Evolutionary conservation across 2,888 invertebrate genomes (phyloP), one percentile per base, ranked within the genome.

Genomic region (Capitulum mitella): DNA sequence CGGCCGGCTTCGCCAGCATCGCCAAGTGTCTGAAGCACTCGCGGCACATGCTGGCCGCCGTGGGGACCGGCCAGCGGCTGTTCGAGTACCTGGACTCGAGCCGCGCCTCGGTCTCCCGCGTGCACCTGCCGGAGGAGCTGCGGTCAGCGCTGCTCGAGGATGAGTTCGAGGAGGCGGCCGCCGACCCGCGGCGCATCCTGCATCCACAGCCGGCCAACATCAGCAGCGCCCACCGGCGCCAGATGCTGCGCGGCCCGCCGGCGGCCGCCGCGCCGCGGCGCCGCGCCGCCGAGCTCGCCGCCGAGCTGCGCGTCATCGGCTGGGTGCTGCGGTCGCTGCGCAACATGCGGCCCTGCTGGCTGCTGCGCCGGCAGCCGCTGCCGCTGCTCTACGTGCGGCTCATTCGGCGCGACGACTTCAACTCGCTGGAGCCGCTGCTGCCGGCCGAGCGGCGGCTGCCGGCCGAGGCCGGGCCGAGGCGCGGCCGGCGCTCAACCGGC

Each of bases 381-480:
- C 70, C 70, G 37, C 5, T 22, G 34, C 70, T 22, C 37, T 70
- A 37, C 26, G 70, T 70, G 22, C 34, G 70, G 0, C 37, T 70
- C 37, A 70, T 70, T 26, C 37, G 70, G 3, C 70, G 70, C 22
- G 34, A 12, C 19, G 70, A 70, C 37, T 70, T 70, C 37, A 26
- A 37, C 19, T 70, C 37, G 70, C 37, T 70, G 70, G 70, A 70
- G 70, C 34, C 70, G 70, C 70, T 70, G 37, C 70, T 70, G 34
- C 70, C 70, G 19, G 22, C n/a, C 22, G 34, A 37, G 34, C 19
- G 3, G 5, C 70, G 37, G 1, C 70, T 70, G 19, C 37, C 32
- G 22, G 37, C 12, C 22, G 70, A n/a, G n/a, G n/a, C n/a, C n/a
- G n/a, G n/a, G n/a, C n/a, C n/a, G n/a, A n/a, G n/a, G n/a, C n/a